A percentile compares a stretch with the other conserved stretches of the same genome.
These are phyloP conservation scores for Calliopsis andreniformis DNA, from an alignment of 1,140 invertebrate genomes.

Conservation along the genomic window DNA sequence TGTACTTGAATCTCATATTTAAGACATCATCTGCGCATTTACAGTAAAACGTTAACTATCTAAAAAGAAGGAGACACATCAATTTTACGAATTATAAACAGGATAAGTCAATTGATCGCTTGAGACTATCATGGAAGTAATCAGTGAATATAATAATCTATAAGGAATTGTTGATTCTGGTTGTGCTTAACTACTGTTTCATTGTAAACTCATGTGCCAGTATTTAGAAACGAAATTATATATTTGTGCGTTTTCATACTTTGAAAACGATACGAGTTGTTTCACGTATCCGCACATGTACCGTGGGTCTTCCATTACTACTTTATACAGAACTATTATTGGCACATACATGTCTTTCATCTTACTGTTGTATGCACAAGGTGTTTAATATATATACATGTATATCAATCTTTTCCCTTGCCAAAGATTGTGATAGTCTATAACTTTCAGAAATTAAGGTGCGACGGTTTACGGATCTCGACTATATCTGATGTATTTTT, in stretches of 20 bases:
- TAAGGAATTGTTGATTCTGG: not conserved
- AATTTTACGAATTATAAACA: too few relatives aligned
- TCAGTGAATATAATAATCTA: not conserved
- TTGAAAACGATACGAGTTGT: conserved; percentile 9
- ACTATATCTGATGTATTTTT: conserved; percentile 62
- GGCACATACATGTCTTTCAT: conserved; percentile 2
- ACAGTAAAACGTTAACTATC: not conserved
- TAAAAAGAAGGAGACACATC: too few relatives aligned
- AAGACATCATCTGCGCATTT: not conserved
- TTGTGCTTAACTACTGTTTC: not conserved
- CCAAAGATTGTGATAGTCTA: conserved; percentile 57
- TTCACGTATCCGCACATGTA: conserved; percentile 22
- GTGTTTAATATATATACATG: conserved; percentile 49
- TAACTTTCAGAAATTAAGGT: conserved; percentile 17
- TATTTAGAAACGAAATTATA: not conserved
- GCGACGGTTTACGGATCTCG: conserved; percentile 35
- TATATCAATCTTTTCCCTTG: conserved; percentile 41
- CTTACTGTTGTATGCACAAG: conserved; percentile 52
- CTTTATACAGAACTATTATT: conserved; percentile 16
- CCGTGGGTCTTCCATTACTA: conserved; percentile 56
- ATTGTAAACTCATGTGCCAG: not conserved
- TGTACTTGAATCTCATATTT: conserved; percentile 21
- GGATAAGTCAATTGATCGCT: too few relatives aligned
- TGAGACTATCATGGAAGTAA: not conserved
- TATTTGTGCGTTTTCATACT: conserved; percentile 1